phyloP scores from a whole-genome alignment of 1,140 invertebrate genomes.

The Penaeus chinensis region DNA sequence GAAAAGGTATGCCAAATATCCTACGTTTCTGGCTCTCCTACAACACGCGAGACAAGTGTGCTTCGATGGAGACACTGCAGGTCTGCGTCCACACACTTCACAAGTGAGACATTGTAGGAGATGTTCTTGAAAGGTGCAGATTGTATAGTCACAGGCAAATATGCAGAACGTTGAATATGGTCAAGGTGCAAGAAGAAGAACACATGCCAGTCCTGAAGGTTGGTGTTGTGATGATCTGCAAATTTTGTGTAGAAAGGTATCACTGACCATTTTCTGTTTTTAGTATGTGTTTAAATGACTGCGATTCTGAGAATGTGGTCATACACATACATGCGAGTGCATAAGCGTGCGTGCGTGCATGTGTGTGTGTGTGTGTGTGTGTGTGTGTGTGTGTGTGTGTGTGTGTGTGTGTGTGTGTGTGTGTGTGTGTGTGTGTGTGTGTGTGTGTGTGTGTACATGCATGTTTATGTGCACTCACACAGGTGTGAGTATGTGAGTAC shows the following conservation, averaged over 20 bases:
- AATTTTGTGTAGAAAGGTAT: not conserved
- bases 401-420: too few species aligned
- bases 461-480: too few species aligned
- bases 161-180: constrained; percentile 5
- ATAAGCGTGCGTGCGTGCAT: too few species aligned
- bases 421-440: too few species aligned
- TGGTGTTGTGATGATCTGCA: constrained; percentile 19
- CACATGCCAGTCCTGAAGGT: constrained; percentile 37
- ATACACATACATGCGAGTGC: too few species aligned
- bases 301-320: too few species aligned
- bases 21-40: not conserved
- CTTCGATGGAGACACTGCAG: not conserved
- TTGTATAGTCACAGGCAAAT: constrained; percentile 39
- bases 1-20: not conserved
- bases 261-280: not conserved
- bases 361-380: too few species aligned
- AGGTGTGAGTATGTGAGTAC: too few species aligned
- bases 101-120: constrained; percentile 29
- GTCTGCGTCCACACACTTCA: constrained; percentile 26
- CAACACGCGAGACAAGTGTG: not conserved
- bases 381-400: too few species aligned
- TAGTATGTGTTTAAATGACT: too few species aligned
- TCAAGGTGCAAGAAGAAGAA: constrained; percentile 42
- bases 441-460: too few species aligned
- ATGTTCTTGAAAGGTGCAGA: constrained; percentile 2